These are phyloP conservation scores for Tonatia bakeri DNA, from an alignment of 2,113 vertebrate species.

Conservation along the genomic window DNA sequence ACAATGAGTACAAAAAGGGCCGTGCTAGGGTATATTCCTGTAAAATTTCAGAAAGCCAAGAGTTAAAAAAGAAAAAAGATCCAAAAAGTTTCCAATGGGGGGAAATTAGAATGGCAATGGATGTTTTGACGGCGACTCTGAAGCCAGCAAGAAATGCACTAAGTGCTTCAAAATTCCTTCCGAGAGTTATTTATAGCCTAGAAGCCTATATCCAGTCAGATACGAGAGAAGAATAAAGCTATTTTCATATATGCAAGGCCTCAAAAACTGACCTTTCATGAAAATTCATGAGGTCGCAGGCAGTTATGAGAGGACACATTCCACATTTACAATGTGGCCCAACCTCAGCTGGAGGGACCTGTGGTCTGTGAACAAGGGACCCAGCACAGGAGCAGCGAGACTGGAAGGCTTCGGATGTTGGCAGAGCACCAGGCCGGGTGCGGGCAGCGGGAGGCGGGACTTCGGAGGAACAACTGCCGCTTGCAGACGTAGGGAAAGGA, in stretches of 20 bases:
- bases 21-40: neutral
- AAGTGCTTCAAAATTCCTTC: neutral
- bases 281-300: neutral
- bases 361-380: neutral
- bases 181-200: neutral
- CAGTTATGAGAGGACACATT: neutral
- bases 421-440: accelerated
- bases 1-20: neutral
- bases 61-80: neutral
- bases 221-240: neutral
- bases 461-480: neutral
- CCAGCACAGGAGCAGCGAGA: accelerated
- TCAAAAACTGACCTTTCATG: neutral
- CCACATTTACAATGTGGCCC: neutral
- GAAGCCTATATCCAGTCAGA: neutral
- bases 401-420: accelerated
- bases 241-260: neutral
- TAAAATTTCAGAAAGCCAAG: slow-evolving; percentile 13
- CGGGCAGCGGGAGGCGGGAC: too few relatives aligned
- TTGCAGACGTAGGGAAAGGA: neutral
- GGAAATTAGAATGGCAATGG: neutral
- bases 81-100: neutral
- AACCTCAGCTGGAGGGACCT: neutral
- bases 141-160: neutral
- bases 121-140: neutral